Conservation (phyloP, 2,113 vertebrate genomes). For the Serinus canaria region DNA sequence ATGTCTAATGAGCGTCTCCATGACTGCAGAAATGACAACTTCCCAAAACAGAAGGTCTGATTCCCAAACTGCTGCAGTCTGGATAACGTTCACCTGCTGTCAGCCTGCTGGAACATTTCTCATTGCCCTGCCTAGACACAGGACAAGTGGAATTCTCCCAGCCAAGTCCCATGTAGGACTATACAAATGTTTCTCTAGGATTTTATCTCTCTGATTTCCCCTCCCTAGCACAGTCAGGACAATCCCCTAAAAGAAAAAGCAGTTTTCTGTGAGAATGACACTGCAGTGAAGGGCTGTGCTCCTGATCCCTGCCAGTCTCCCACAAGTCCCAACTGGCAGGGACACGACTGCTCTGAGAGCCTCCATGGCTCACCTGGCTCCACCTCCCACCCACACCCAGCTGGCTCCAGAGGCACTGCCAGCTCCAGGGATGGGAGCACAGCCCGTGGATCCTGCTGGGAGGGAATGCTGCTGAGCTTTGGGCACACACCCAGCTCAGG, state of each 20-base stretch:
- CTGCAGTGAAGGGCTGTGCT: background rate
- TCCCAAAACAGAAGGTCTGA: background rate
- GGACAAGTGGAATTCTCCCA: background rate
- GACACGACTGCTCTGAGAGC: background rate
- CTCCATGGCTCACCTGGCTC: background rate
- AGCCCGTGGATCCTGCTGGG: fast-evolving
- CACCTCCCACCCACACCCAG: background rate
- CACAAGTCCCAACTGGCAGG: constrained; percentile 9
- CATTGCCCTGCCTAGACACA: background rate
- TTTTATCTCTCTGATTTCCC: background rate
- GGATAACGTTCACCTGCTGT: background rate
- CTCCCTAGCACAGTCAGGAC: fast-evolving
- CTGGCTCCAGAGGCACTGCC: background rate
- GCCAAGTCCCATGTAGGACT: background rate
- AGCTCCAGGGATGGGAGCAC: background rate
- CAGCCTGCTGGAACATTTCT: background rate
- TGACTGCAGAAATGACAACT: background rate
- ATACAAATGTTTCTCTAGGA: fast-evolving
- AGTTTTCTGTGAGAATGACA: background rate
- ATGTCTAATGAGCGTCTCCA: background rate
- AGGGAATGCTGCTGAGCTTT: background rate
- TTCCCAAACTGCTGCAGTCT: background rate
- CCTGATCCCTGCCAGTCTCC: background rate
- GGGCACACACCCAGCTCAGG: background rate
- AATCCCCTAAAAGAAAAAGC: background rate